Conservation (phyloP, 2,113 vertebrate genomes). For the Chrysochloris asiatica region DNA sequence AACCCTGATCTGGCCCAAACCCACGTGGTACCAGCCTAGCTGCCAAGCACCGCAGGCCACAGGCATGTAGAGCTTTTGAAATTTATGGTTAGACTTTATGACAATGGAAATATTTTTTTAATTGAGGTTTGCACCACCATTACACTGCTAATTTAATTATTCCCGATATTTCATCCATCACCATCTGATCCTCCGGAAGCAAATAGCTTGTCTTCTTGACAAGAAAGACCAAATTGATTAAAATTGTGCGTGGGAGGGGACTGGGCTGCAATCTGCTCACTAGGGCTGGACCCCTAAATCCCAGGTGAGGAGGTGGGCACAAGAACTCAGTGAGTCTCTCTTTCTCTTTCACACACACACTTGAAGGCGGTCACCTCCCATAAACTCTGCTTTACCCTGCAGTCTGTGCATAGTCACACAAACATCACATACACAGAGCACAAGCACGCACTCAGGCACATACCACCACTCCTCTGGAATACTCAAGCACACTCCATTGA, state of each 20-base stretch:
- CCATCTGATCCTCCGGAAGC: slow-evolving; percentile 77
- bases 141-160: slow-evolving; percentile 83
- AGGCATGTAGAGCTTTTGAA: slow-evolving; percentile 52
- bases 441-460: background rate
- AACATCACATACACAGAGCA: background rate
- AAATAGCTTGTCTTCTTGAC: slow-evolving; percentile 78
- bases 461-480: background rate
- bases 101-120: slow-evolving; percentile 83
- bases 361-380: accelerated
- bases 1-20: background rate
- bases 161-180: slow-evolving; percentile 80
- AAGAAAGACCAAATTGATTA: slow-evolving; percentile 74
- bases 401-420: accelerated
- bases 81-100: slow-evolving; percentile 80
- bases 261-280: background rate
- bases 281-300: background rate
- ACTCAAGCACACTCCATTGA: background rate
- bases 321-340: background rate
- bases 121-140: slow-evolving; percentile 81
- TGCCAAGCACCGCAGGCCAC: background rate
- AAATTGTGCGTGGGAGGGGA: slow-evolving; percentile 46
- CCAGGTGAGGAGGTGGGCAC: background rate
- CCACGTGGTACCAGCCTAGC: background rate
- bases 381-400: background rate
- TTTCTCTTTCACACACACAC: no score